Evolutionary conservation across 2,797 vertebrate species (phyloP), one percentile per base, ranked within the genome.

Genomic region (Lithobates sylvaticus): DNA sequence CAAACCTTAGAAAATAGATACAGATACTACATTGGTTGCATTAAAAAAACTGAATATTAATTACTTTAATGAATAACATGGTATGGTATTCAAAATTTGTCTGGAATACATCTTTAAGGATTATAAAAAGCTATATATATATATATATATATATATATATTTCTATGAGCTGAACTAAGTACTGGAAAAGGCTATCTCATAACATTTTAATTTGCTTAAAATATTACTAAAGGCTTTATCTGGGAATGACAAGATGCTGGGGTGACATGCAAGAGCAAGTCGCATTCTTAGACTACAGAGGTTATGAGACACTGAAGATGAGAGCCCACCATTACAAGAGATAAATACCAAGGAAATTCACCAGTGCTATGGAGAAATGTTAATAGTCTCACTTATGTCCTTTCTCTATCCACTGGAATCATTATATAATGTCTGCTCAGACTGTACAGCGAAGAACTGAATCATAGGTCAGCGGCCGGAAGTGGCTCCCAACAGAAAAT

Each of bases 311-410:
- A 64, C 77, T 6, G 29, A 58, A 29, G 50, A 82, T 29, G 54
- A 61, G 44, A 39, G 50, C 16, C n/a, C 26, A 47, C 13, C 29
- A 64, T 18, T 73, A 72, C 26, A 75, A 16, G 81, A 83, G 61
- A 74, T 47, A 83, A 74, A 83, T 82, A 83, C 67, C 65, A 76
- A 58, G 10, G n/a, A 67, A 32, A 83, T 54, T 12, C 67, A 69
- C 26, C 29, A 69, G 78, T n/a, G 27, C 36, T 32, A 50, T 27
- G 39, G 10, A 44, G 21, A 84, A 84, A 84, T 77, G 82, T 69
- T 84, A 84, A 76, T 84, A 47, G 73, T 50, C 42, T 68, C 64
- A 44, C 27, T 67, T 69, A 65, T 75, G 74, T 76, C 73, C 16
- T 76, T 61, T 29, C 39, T 61, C 64, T 36, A 75, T 67, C 72